These are phyloP conservation scores for Polylopha cassiicola DNA, from an alignment of 2,888 invertebrate species.

Conservation along the genomic window DNA sequence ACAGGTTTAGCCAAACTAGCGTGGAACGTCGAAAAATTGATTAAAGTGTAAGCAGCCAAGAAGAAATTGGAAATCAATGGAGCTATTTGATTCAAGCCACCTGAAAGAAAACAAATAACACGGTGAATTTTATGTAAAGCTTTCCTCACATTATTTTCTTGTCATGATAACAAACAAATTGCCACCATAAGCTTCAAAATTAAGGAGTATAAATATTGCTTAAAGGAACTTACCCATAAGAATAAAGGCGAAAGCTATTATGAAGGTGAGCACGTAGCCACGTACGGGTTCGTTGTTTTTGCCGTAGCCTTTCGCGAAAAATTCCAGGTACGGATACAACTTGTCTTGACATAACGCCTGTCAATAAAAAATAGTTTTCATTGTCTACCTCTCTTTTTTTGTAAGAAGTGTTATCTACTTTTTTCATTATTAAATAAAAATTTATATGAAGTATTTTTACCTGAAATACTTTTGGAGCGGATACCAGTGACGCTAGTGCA, in stretches of 20 bases:
- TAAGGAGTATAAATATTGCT: neutral
- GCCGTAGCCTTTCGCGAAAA: conserved; percentile 93
- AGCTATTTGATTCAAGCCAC: conserved; percentile 91
- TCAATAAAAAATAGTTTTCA: neutral
- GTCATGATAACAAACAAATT: no score
- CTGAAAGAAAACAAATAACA: conserved; percentile 58
- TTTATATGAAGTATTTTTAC: conserved; percentile 37
- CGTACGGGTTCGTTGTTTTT: conserved; percentile 89
- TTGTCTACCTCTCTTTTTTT: neutral
- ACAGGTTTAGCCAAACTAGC: conserved; percentile 92
- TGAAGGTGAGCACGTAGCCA: conserved; percentile 94
- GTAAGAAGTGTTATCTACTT: neutral
- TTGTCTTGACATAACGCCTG: conserved; percentile 95
- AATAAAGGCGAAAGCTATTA: conserved; percentile 91
- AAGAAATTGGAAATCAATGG: conserved; percentile 96
- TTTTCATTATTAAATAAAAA: neutral
- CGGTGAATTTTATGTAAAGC: neutral
- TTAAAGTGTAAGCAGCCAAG: conserved; percentile 93
- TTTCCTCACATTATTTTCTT: no score
- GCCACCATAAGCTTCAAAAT: neutral
- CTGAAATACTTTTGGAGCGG: conserved; percentile 96
- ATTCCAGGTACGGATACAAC: conserved; percentile 92
- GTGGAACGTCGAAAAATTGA: conserved; percentile 97
- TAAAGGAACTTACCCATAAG: conserved; percentile 82
- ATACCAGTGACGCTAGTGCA: conserved; percentile 95